Base-by-base conservation (phyloP, 2,797 vertebrate genomes). In the Muscicapa striata region DNA sequence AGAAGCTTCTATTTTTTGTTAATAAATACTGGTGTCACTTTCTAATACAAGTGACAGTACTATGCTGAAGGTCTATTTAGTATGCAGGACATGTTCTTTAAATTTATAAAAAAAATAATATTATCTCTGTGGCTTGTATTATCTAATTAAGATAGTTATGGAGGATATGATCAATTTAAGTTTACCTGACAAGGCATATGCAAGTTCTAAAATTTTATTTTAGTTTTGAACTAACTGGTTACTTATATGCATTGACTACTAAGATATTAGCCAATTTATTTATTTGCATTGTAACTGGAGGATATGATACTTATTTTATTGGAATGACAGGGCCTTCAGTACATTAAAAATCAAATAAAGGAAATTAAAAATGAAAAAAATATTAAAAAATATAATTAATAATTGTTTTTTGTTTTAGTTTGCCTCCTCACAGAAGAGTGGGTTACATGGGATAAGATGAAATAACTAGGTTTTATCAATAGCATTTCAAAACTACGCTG, bases 71-170 rank as follows among this genome's bases (percentile, higher is more conserved):
- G 19, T 69, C 52, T 90, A 11, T 49, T 87, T 77, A 51, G 15
- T 16, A 84, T 57, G 41, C 4, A 4, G 36, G 18, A 15, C 46
- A 85, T 11, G 15, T 63, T 70, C 41, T 64, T 64, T 40, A 91
- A 87, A 74, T 19, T 82, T 62, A 89, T 73, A 59, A 41, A 75
- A 45, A 85, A 90, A 91, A 79, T 58, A 83, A 38, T 43, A 20
- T 27, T 14, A 70, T 80, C 52, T 49, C 45, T 74, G 34, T 74
- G 57, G 51, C 15, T 72, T 18, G 32, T 68, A 40, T 8, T 77
- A 62, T 91, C 52, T 89, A 90, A 93, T 92, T 89, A 94, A 80
- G 57, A 70, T 12, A 64, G 20, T 57, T 87, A 67, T 48, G n/a
- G 87, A 79, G 68, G 27, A 89, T 30, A 41, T 62, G 17, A 66